Percentiles rank a stretch among this genome's conserved stretches.
These are phyloP conservation scores for Leptobrachium ailaonicum DNA, from an alignment of 2,113 vertebrate species.

Conservation along the genomic window DNA sequence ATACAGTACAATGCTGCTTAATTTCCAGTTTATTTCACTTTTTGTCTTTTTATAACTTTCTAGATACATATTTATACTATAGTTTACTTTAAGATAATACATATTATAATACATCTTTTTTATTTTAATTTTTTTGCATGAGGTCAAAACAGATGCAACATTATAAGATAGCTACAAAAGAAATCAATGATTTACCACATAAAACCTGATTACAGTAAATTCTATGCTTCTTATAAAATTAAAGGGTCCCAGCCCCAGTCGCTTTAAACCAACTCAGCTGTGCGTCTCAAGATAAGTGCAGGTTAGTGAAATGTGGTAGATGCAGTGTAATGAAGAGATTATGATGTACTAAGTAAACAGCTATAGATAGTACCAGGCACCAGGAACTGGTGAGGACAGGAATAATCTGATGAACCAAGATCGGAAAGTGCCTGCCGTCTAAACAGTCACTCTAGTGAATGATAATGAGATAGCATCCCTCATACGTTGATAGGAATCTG, in stretches of 20 bases:
- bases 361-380: conserved; percentile 25
- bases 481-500: not conserved
- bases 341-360: conserved; percentile 20
- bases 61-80: no score
- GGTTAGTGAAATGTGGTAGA: conserved; percentile 15
- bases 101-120: no score
- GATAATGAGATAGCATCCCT: not conserved
- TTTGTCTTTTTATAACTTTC: no score
- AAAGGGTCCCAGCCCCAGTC: not conserved
- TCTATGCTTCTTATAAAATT: conserved; percentile 1
- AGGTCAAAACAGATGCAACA: no score
- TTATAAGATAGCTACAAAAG: no score
- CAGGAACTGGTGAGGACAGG: conserved; percentile 3
- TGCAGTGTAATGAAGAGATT: conserved; percentile 9
- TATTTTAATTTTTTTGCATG: no score
- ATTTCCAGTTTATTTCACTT: no score
- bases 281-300: conserved; percentile 6
- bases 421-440: not conserved
- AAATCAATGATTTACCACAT: no score
- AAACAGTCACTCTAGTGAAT: not conserved
- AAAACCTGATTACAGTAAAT: no score
- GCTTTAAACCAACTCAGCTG: conserved; percentile 1
- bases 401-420: not conserved
- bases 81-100: no score
- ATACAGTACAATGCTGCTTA: no score